Evolutionary conservation across 2,113 vertebrate species (phyloP).

Genomic region (Cromileptes altivelis): DNA sequence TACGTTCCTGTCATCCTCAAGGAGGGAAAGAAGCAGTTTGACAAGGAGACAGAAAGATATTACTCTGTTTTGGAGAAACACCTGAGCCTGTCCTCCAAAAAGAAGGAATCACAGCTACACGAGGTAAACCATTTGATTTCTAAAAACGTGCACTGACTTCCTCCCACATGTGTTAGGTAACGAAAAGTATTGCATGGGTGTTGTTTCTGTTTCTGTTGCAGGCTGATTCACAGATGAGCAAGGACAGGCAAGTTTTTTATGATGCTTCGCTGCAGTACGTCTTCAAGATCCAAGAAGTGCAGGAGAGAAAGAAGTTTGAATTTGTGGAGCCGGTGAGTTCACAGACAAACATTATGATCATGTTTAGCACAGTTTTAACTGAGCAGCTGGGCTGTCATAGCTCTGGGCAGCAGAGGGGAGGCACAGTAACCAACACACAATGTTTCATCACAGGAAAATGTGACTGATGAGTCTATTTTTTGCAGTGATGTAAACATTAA

Average conservation of each 20-base stretch:
- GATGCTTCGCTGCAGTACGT: conserved; percentile 97
- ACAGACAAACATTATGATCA: neutral
- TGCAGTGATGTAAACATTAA: conserved; percentile 27
- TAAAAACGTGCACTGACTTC: neutral
- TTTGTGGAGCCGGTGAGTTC: conserved; percentile 96
- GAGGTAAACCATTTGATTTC: conserved; percentile 86
- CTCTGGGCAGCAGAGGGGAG: neutral
- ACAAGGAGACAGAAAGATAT: conserved; percentile 98
- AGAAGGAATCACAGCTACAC: conserved; percentile 95
- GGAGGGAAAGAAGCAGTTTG: conserved; percentile 99
- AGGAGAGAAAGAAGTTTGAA: conserved; percentile 99
- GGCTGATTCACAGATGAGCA: conserved; percentile 95
- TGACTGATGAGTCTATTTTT: neutral
- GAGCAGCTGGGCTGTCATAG: neutral
- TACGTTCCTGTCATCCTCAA: conserved; percentile 70
- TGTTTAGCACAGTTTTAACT: neutral
- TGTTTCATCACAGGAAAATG: conserved; percentile 26
- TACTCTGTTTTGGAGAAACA: conserved; percentile 97
- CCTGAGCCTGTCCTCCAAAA: conserved; percentile 96
- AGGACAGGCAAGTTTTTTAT: conserved; percentile 96
- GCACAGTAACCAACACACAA: neutral
- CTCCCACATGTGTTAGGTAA: neutral
- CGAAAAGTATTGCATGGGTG: neutral
- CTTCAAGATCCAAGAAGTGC: conserved; percentile 99
- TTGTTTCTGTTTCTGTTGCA: conserved; percentile 71